phyloP scores from a whole-genome alignment of 2,888 invertebrate species.

The Lycia hirtaria region DNA sequence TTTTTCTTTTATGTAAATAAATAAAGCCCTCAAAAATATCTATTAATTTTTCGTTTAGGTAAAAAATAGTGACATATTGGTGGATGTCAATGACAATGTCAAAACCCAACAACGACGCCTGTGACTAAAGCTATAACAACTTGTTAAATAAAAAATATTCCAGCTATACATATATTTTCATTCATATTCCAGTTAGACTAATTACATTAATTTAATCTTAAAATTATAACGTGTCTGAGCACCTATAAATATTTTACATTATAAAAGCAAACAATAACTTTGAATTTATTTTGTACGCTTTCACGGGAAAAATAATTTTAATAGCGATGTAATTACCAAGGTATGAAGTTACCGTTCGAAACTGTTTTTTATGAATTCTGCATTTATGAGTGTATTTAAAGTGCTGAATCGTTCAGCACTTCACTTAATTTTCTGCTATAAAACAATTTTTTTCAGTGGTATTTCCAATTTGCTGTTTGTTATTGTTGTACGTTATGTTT shows the following conservation, averaged over 20 bases:
- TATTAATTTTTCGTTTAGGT: too few species aligned
- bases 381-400: too few species aligned
- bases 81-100: too few species aligned
- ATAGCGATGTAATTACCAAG: neutral
- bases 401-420: too few species aligned
- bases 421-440: too few species aligned
- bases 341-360: neutral
- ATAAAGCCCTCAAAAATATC: neutral
- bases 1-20: too few species aligned
- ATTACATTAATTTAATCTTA: constrained; percentile 26
- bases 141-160: constrained; percentile 81
- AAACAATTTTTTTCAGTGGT: too few species aligned
- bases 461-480: too few species aligned
- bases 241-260: constrained; percentile 35
- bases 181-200: constrained; percentile 34
- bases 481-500: too few species aligned
- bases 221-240: constrained; percentile 24
- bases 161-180: constrained; percentile 57
- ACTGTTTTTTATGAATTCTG: neutral
- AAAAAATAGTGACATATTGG: too few species aligned
- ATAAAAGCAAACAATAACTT: constrained; percentile 38
- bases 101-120: constrained; percentile 14
- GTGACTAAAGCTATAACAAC: constrained; percentile 63
- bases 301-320: constrained; percentile 4
- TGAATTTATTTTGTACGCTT: neutral